Evolutionary conservation across 2,113 vertebrate species (phyloP).

Genomic region (Sardina pilchardus): DNA sequence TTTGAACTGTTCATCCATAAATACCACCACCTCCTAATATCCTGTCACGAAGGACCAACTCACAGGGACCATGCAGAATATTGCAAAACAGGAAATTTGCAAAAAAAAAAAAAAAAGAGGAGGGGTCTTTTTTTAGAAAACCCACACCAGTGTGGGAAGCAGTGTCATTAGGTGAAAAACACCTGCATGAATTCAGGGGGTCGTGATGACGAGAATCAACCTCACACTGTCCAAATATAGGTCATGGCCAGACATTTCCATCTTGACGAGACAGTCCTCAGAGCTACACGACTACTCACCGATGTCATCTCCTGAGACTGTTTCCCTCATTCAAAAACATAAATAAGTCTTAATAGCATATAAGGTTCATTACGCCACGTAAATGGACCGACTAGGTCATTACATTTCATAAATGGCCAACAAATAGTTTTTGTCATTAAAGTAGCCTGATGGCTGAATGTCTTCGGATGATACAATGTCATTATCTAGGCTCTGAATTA

Average conservation of each 20-base stretch:
- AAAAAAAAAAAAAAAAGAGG: too few relatives aligned
- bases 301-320: neutral
- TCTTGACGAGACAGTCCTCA: too few relatives aligned
- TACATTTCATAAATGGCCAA: neutral
- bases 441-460: neutral
- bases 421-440: neutral
- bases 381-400: neutral
- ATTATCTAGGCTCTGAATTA: neutral
- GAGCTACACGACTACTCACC: too few relatives aligned
- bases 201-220: neutral
- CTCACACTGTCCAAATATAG: neutral
- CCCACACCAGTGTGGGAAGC: neutral
- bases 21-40: neutral
- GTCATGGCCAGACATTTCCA: neutral
- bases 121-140: neutral
- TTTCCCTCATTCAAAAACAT: neutral
- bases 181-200: too few relatives aligned
- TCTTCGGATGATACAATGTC: neutral
- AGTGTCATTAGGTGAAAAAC: neutral
- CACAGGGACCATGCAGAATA: neutral
- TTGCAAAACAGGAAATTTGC: slow-evolving; percentile 1
- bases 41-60: neutral
- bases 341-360: neutral
- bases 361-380: neutral
- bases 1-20: neutral